Base-by-base conservation (phyloP, 2,797 vertebrate genomes). In the Petrocephalus sullivani region DNA sequence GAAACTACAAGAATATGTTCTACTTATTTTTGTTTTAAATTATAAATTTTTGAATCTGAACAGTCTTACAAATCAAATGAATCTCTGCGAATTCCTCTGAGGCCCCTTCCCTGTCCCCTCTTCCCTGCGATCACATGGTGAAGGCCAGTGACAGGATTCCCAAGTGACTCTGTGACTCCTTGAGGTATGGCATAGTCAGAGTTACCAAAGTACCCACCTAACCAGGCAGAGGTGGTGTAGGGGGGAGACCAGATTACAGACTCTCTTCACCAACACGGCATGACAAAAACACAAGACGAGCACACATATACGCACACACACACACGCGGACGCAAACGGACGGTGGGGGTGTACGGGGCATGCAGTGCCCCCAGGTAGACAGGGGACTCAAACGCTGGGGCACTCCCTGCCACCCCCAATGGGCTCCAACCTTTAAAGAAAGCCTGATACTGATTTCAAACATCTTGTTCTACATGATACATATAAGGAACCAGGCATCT, bases 81-180 rank as follows among this genome's bases (percentile, higher is more conserved):
- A 78, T 78, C 16, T 28, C 28, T 28, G 28, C 28, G 28, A 28
- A 46, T 78, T 83, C 7, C 81, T 51, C 81, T 21, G 21, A 8
- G 8, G 14, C 4, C 92, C 88, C 92, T 93, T 92, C 90, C 90
- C 88, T 54, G 58, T 60, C 85, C 89, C 90, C 88, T 54, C 58
- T 60, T 86, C 89, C 89, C 61, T n/a, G 1, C 56, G 88, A 14
- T 89, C 58, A 88, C 87, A 87, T 58, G 82, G 93, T 94, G 94
- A 95, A 94, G 90, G 93, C 94, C 91, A 92, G 90, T 93, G 91
- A 90, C 88, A 88, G 90, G 78, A 57, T 61, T 37, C 49, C 91
- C 91, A 87, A 89, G 93, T 93, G 91, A 91, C 89, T 92, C 87
- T 85, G 93, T 93, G 91, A 91, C 89, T 92, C 87, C 86, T 81